A percentile compares a stretch with the other conserved stretches of the same genome.
phyloP scores from a whole-genome alignment of 1,140 invertebrate genomes.

The Mylabris phalerata region DNA sequence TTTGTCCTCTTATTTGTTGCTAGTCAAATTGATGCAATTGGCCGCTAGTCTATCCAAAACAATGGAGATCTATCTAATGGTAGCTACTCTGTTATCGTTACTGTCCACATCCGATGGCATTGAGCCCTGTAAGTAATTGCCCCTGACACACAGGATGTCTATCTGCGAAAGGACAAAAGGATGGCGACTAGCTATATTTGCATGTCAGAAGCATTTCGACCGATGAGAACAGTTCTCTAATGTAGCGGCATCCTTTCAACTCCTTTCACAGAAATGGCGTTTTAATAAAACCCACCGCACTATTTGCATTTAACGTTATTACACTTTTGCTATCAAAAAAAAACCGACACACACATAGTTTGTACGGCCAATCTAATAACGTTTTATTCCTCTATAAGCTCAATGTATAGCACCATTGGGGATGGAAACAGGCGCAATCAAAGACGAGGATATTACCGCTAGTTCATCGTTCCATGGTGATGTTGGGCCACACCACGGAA shows the following conservation, averaged over 20 bases:
- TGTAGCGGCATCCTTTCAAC: conserved; percentile 16
- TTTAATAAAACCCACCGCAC: conserved; percentile 19
- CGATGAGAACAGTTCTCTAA: conserved; percentile 14
- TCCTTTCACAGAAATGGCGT: conserved; percentile 6
- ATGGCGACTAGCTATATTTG: conserved; percentile 18
- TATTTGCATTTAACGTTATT: conserved; percentile 30
- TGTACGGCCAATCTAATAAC: conserved; percentile 7
- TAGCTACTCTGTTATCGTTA: conserved; percentile 13
- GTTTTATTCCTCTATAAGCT: conserved; percentile 49
- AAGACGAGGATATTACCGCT: conserved; percentile 77
- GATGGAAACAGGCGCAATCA: conserved; percentile 83
- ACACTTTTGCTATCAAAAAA: conserved; percentile 13
- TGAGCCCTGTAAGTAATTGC: conserved; percentile 32
- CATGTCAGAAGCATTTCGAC: conserved; percentile 25
- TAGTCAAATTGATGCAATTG: no score
- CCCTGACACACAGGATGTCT: conserved; percentile 17
- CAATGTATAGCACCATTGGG: conserved; percentile 77
- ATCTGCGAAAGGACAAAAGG: conserved; percentile 20
- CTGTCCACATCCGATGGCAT: conserved; percentile 24
- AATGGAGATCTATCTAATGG: conserved; percentile 13
- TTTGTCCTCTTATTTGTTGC: no score
- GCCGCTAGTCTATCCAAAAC: background rate
- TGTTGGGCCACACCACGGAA: conserved; percentile 83
- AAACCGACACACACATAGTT: background rate
- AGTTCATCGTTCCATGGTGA: conserved; percentile 84